Evolutionary conservation across 2,113 vertebrate species (phyloP).

Genomic region (Corythoichthys intestinalis): DNA sequence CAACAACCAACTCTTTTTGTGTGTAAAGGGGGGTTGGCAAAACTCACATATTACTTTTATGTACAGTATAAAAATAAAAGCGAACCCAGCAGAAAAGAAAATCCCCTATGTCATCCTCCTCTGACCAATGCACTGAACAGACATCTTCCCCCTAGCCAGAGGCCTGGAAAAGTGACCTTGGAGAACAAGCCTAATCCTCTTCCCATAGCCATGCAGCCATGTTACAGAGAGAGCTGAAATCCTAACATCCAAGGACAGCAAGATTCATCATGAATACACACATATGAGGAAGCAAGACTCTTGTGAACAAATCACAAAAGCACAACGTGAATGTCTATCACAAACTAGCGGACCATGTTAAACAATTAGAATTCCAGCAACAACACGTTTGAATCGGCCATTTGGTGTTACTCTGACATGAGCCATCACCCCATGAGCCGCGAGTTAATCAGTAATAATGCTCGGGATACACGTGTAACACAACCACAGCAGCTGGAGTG

Average conservation of each 20-base stretch:
- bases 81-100: conserved; percentile 20
- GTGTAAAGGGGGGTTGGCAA: not conserved
- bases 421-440: conserved; percentile 13
- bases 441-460: conserved; percentile 43
- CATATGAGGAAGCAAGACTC: conserved; percentile 16
- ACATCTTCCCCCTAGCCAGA: conserved; percentile 48
- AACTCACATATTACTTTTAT: conserved; percentile 22
- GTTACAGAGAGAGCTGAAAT: conserved; percentile 34
- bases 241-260: conserved; percentile 16
- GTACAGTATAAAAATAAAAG: conserved; percentile 19
- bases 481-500: conserved; percentile 22
- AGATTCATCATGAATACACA: conserved; percentile 26
- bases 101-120: conserved; percentile 32
- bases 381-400: conserved; percentile 16
- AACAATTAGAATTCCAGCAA: not conserved
- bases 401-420: conserved; percentile 22
- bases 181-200: conserved; percentile 49
- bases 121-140: conserved; percentile 53
- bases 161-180: conserved; percentile 59
- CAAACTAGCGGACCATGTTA: conserved; percentile 8
- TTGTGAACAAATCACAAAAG: conserved; percentile 35
- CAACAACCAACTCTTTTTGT: not conserved
- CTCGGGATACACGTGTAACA: conserved; percentile 26
- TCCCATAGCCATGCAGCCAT: conserved; percentile 47
- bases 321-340: conserved; percentile 9